phyloP scores from a whole-genome alignment of 1,140 invertebrate genomes.

The Melitaea cinxia region DNA sequence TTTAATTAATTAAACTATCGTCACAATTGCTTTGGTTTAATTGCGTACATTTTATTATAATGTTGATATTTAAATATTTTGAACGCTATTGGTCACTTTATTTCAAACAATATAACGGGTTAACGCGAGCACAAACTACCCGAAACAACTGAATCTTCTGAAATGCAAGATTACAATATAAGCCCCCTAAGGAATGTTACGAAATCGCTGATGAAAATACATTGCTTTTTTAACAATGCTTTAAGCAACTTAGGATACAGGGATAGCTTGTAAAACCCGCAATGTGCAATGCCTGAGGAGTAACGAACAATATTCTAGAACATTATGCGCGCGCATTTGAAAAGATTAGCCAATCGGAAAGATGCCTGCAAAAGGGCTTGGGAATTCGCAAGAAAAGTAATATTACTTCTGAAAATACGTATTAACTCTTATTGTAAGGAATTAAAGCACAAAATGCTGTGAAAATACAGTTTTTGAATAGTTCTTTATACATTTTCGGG shows the following conservation, averaged over 20 bases:
- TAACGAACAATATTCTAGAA: background rate
- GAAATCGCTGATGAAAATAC: background rate
- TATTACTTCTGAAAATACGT: background rate
- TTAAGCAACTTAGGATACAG: background rate
- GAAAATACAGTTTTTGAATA: constrained; percentile 6
- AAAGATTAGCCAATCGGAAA: constrained; percentile 56
- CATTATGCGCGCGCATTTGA: constrained; percentile 56
- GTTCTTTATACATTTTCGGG: constrained; percentile 1
- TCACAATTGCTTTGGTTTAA: background rate
- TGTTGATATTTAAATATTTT: background rate
- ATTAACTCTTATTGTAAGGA: constrained; percentile 1
- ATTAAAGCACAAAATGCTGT: constrained; percentile 6
- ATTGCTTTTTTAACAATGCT: background rate
- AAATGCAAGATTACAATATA: constrained; percentile 10
- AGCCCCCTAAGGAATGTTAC: background rate
- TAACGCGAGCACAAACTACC: constrained; percentile 11
- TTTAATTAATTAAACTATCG: background rate
- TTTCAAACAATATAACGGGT: constrained; percentile 13
- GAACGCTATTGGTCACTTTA: background rate
- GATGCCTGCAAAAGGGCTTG: constrained; percentile 54
- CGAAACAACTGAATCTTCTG: constrained; percentile 10
- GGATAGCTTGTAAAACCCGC: constrained; percentile 19
- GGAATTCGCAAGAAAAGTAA: background rate
- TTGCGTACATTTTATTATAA: background rate
- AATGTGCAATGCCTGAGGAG: constrained; percentile 25